These are phyloP conservation scores for Lysandra bellargus DNA, from an alignment of 2,888 invertebrate genomes.

Conservation along the genomic window DNA sequence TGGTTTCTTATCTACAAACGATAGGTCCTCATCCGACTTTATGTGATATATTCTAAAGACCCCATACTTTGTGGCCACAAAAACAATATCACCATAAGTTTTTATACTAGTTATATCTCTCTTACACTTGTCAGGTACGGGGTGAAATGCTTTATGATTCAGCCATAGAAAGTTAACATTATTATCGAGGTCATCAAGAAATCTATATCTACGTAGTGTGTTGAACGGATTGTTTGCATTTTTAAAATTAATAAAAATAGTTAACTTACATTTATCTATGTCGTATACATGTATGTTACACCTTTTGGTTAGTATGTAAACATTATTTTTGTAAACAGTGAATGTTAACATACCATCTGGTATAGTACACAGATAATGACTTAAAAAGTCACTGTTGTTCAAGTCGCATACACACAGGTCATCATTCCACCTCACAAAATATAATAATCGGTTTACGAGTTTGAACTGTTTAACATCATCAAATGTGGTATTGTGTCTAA, in stretches of 20 bases:
- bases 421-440: conserved; percentile 52
- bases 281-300: conserved; percentile 1
- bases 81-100: conserved; percentile 60
- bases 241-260: neutral
- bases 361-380: conserved; percentile 42
- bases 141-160: conserved; percentile 48
- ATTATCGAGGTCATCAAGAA: conserved; percentile 53
- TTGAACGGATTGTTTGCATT: neutral
- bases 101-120: conserved; percentile 55
- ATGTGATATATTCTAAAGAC: conserved; percentile 61
- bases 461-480: conserved; percentile 54
- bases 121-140: conserved; percentile 54
- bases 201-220: conserved; percentile 9
- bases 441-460: conserved; percentile 48
- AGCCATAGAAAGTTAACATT: conserved; percentile 60
- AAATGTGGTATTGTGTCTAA: conserved; percentile 46
- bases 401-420: conserved; percentile 51
- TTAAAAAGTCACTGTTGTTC: conserved; percentile 39
- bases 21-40: conserved; percentile 52
- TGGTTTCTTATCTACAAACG: conserved; percentile 55
- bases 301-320: conserved; percentile 17
- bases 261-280: neutral
- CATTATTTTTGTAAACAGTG: neutral
- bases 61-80: conserved; percentile 63
- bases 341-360: conserved; percentile 50